Percentiles rank a stretch among this genome's conserved stretches.
Conservation (phyloP, 2,888 invertebrate species). For the Agonopterix arenella region DNA sequence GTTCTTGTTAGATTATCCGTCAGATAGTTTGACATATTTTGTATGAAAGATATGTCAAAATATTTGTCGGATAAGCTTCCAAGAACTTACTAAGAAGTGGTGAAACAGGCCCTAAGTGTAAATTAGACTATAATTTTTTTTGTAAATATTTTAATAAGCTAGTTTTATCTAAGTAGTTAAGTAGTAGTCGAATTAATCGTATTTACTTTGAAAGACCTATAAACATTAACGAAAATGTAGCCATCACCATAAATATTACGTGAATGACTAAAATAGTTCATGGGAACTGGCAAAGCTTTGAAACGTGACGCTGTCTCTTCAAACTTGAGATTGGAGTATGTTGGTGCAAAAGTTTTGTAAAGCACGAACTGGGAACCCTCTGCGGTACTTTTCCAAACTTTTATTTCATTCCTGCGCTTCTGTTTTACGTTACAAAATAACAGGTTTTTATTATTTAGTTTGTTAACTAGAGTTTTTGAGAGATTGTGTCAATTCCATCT, state of each 20-base stretch:
- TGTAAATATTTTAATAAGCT: too few relatives aligned
- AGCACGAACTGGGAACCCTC: slow-evolving; percentile 11
- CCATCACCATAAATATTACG: background rate
- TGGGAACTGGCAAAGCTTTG: slow-evolving; percentile 13
- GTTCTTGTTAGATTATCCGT: too few relatives aligned
- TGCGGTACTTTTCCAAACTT: slow-evolving; percentile 32
- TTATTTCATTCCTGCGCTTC: slow-evolving; percentile 25
- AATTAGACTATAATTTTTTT: too few relatives aligned
- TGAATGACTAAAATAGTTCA: slow-evolving; percentile 1
- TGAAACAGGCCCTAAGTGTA: too few relatives aligned
- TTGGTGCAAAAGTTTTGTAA: slow-evolving; percentile 28
- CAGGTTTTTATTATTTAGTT: slow-evolving; percentile 25
- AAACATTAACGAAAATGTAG: too few relatives aligned
- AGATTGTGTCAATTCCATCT: background rate
- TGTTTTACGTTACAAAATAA: slow-evolving; percentile 38
- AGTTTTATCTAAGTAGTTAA: too few relatives aligned
- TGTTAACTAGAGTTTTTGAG: slow-evolving; percentile 5
- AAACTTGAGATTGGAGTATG: slow-evolving; percentile 28
- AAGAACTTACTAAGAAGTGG: too few relatives aligned
- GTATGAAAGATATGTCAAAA: too few relatives aligned
- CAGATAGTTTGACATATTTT: too few relatives aligned
- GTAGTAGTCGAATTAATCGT: too few relatives aligned
- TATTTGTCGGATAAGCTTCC: too few relatives aligned
- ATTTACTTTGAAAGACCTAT: too few relatives aligned
- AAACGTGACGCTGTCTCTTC: slow-evolving; percentile 17